Evolutionary conservation across 2,797 vertebrate species (phyloP).

Genomic region (Phrynocephalus vlangalii): DNA sequence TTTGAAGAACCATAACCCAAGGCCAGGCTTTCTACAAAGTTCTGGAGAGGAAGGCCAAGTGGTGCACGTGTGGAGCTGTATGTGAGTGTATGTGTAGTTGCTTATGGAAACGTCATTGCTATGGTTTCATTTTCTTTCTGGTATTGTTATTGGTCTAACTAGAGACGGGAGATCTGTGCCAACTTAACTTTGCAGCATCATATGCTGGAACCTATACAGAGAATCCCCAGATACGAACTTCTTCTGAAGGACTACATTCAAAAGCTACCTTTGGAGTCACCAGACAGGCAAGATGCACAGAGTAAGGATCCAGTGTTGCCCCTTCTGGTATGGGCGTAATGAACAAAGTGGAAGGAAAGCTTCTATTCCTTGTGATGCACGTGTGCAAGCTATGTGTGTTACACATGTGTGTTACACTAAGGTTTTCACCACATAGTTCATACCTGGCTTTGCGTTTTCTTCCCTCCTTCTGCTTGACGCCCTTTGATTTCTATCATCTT

Average conservation of each 20-base stretch:
- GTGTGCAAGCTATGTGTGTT: background rate
- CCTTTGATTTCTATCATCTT: background rate
- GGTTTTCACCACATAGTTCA: background rate
- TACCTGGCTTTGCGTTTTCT: background rate
- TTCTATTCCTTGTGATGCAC: background rate
- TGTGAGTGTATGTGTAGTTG: background rate
- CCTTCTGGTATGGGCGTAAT: accelerated
- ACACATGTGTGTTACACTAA: background rate
- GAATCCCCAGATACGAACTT: constrained; percentile 89
- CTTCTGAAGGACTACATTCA: constrained; percentile 87
- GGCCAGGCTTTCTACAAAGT: no score
- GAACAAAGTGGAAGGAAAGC: background rate
- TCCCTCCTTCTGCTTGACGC: background rate
- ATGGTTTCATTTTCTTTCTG: background rate
- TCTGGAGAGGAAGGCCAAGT: no score
- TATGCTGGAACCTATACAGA: constrained; percentile 84
- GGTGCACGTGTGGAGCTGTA: background rate
- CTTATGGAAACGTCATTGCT: background rate
- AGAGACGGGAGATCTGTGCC: constrained; percentile 81
- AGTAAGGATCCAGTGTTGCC: constrained; percentile 66
- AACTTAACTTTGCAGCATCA: constrained; percentile 81
- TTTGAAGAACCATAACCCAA: background rate
- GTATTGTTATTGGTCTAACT: background rate
- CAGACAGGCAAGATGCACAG: constrained; percentile 78
- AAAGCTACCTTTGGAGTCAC: constrained; percentile 80